These are phyloP conservation scores for Oxyscelio sp. DNA, from an alignment of 2,888 invertebrate species.

Conservation along the genomic window DNA sequence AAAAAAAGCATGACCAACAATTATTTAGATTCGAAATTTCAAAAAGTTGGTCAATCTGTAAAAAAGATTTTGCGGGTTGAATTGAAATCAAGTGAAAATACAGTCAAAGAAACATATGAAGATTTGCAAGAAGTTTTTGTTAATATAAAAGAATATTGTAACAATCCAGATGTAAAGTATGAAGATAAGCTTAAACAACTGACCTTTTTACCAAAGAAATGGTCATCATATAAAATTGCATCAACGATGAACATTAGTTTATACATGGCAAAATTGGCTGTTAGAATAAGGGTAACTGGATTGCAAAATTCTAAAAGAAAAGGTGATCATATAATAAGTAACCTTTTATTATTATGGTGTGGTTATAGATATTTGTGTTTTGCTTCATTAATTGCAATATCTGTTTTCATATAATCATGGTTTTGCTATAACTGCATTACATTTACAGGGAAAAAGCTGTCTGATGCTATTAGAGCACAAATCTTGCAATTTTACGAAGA, in stretches of 20 bases:
- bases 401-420: not conserved
- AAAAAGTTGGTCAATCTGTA: conserved; percentile 26
- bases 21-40: conserved; percentile 20
- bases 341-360: not conserved
- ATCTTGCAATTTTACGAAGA: conserved; percentile 38
- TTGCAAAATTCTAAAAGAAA: conserved; percentile 1
- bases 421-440: too few relatives aligned
- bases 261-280: conserved; percentile 32
- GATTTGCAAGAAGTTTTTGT: conserved; percentile 37
- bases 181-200: conserved; percentile 25
- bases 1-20: conserved; percentile 7
- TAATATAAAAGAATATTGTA: conserved; percentile 28
- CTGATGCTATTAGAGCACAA: conserved; percentile 16
- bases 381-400: not conserved
- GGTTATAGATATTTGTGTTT: too few relatives aligned
- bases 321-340: conserved; percentile 4
- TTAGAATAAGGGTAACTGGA: conserved; percentile 7
- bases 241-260: conserved; percentile 36
- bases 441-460: conserved; percentile 29
- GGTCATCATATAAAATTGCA: conserved; percentile 36
- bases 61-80: conserved; percentile 11
- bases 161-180: conserved; percentile 22
- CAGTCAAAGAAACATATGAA: conserved; percentile 2
- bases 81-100: conserved; percentile 5
- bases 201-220: conserved; percentile 15